Evolutionary conservation across 2,797 vertebrate genomes (phyloP).

Genomic region (Hyperoplus lanceolatus): DNA sequence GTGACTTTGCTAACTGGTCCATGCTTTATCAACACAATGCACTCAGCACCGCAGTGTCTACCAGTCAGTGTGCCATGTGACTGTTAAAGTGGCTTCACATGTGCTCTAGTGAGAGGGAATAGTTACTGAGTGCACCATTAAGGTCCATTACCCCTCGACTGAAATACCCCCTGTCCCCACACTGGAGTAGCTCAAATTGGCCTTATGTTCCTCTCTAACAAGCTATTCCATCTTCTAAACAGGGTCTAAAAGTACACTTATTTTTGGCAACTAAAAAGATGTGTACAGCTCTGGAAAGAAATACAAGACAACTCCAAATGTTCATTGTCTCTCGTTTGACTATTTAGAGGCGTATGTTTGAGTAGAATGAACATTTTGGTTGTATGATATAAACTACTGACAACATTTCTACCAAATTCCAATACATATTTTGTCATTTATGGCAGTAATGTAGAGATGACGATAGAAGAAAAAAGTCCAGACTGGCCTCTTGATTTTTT

Average conservation of each 20-base stretch:
- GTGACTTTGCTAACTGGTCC: constrained; percentile 8
- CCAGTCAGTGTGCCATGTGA: constrained; percentile 38
- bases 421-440: too few species aligned
- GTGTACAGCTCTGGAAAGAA: too few species aligned
- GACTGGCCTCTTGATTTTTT: too few species aligned
- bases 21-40: constrained; percentile 19
- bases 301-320: too few species aligned
- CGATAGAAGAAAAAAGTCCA: too few species aligned
- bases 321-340: too few species aligned
- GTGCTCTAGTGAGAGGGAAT: constrained; percentile 20
- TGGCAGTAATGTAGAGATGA: too few species aligned
- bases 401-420: too few species aligned
- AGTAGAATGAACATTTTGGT: too few species aligned
- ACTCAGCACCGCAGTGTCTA: neutral
- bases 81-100: constrained; percentile 38
- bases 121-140: constrained; percentile 44
- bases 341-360: too few species aligned
- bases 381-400: too few species aligned
- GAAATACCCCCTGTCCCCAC: constrained; percentile 32
- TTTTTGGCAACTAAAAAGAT: neutral
- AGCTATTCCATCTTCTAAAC: neutral
- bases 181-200: constrained; percentile 36
- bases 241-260: neutral
- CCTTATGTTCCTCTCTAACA: constrained; percentile 31
- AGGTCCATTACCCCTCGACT: constrained; percentile 45